Evolutionary conservation across 2,888 invertebrate genomes (phyloP).

Genomic region (Herminia tarsipennalis): DNA sequence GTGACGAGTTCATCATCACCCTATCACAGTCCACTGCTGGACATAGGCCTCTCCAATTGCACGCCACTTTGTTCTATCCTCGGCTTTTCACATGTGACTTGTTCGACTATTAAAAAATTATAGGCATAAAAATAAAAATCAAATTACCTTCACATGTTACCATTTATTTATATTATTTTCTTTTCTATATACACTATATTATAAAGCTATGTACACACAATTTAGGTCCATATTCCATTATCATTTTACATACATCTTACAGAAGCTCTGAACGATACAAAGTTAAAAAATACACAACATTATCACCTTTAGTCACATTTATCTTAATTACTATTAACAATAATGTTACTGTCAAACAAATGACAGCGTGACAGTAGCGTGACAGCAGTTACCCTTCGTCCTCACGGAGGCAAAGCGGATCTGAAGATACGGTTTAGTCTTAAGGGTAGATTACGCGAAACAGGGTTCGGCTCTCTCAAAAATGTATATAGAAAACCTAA

Average conservation of each 20-base stretch:
- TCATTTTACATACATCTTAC: slow-evolving; percentile 39
- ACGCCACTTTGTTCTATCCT: too few relatives aligned
- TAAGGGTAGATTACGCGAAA: too few relatives aligned
- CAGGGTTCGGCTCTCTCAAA: too few relatives aligned
- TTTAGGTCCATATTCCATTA: slow-evolving; percentile 77
- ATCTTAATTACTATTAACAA: slow-evolving; percentile 32
- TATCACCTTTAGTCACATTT: slow-evolving; percentile 29
- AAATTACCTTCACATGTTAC: slow-evolving; percentile 50
- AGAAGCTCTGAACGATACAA: slow-evolving; percentile 42
- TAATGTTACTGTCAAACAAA: slow-evolving; percentile 39
- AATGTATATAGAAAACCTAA: too few relatives aligned
- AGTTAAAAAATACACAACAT: slow-evolving; percentile 36
- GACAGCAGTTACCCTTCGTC: too few relatives aligned
- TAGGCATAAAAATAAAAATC: slow-evolving; percentile 16
- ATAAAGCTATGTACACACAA: slow-evolving; percentile 77
- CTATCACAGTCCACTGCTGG: too few relatives aligned
- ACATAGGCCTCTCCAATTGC: too few relatives aligned
- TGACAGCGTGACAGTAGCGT: slow-evolving; percentile 17
- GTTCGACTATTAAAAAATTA: too few relatives aligned
- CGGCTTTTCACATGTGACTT: too few relatives aligned
- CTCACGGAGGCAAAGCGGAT: too few relatives aligned
- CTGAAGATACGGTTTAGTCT: too few relatives aligned
- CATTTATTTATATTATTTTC: slow-evolving; percentile 64
- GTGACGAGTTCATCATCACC: too few relatives aligned
- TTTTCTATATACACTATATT: slow-evolving; percentile 72